Conservation (phyloP, 2,888 invertebrate genomes). For the Anodontia alba region DNA sequence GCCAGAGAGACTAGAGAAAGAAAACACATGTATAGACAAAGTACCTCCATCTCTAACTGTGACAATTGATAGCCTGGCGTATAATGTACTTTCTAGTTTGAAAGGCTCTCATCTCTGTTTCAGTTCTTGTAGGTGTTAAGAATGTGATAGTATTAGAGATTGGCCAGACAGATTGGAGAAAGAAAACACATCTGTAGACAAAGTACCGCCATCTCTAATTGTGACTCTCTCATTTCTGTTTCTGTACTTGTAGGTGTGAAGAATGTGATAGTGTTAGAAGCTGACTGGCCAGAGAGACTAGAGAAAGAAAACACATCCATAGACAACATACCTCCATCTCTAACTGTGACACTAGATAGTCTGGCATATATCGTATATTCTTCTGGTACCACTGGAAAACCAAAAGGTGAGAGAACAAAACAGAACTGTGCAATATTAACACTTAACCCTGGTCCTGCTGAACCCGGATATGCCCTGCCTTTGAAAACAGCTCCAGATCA, state of each 20-base stretch:
- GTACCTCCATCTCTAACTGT: constrained; percentile 35
- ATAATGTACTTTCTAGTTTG: constrained; percentile 85
- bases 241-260: constrained; percentile 28
- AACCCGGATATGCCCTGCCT: too few relatives aligned
- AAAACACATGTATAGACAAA: constrained; percentile 52
- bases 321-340: constrained; percentile 31
- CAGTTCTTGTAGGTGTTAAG: constrained; percentile 27
- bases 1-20: constrained; percentile 67
- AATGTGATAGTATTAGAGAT: constrained; percentile 70
- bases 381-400: constrained; percentile 85
- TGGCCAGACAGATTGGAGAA: constrained; percentile 67
- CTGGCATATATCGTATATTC: constrained; percentile 85
- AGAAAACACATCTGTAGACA: constrained; percentile 52
- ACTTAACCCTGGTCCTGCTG: too few relatives aligned
- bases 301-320: constrained; percentile 59
- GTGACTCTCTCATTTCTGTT: too few relatives aligned
- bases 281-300: constrained; percentile 75
- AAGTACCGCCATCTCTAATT: constrained; percentile 28
- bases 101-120: too few relatives aligned
- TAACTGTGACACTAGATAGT: constrained; percentile 76
- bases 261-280: constrained; percentile 68
- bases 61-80: constrained; percentile 83
- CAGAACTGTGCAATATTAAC: too few relatives aligned
- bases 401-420: constrained; percentile 83
- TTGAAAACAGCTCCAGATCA: too few relatives aligned